These are phyloP conservation scores for Bufotes viridis DNA, from an alignment of 2,797 vertebrate genomes.

Conservation along the genomic window DNA sequence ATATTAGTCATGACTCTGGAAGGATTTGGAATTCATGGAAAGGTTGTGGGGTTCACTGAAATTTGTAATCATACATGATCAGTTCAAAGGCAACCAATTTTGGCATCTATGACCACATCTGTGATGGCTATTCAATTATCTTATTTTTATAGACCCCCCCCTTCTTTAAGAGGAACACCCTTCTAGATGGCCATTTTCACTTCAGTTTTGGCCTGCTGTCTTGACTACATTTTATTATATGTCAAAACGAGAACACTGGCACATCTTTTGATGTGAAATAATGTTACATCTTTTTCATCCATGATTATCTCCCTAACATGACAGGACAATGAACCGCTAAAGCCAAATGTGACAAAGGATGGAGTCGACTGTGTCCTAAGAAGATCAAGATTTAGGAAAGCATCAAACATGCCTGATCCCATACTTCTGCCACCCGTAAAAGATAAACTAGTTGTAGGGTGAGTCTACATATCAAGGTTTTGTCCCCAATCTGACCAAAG, in stretches of 20 bases:
- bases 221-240: background rate
- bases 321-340: slow-evolving; percentile 27
- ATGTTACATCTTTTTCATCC: slow-evolving; percentile 22
- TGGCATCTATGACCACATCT: background rate
- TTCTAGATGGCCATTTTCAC: background rate
- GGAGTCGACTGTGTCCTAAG: slow-evolving; percentile 14
- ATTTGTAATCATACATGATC: background rate
- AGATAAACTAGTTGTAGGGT: background rate
- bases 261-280: background rate
- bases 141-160: no score
- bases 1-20: background rate
- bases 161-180: no score
- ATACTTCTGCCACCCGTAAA: background rate
- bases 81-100: background rate
- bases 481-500: background rate
- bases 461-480: background rate
- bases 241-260: background rate
- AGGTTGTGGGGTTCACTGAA: background rate
- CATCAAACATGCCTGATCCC: background rate
- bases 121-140: no score
- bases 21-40: background rate
- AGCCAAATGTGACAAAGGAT: slow-evolving; percentile 5
- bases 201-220: background rate
- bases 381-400: slow-evolving; percentile 22
- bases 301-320: slow-evolving; percentile 21